These are phyloP conservation scores for Mesitornis unicolor DNA, from an alignment of 2,113 vertebrate genomes.

Conservation along the genomic window DNA sequence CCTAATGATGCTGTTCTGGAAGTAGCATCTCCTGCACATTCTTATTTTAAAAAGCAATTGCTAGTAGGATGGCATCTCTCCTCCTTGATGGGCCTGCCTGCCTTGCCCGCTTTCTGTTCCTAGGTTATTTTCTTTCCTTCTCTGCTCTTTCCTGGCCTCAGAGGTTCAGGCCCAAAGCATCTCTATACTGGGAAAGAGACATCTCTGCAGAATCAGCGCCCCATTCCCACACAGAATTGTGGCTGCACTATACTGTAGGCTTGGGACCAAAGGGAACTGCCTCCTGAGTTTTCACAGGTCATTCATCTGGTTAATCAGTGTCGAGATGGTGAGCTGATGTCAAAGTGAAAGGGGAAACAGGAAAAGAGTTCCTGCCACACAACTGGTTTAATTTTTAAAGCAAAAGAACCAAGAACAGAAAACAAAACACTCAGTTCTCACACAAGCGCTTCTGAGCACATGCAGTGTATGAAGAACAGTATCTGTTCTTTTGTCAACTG, in stretches of 20 bases:
- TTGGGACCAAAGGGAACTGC: neutral
- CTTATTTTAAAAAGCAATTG: neutral
- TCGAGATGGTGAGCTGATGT: neutral
- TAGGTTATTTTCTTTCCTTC: neutral
- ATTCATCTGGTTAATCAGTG: neutral
- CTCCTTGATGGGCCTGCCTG: accelerated
- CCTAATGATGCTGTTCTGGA: neutral
- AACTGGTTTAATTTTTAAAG: neutral
- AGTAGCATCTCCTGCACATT: neutral
- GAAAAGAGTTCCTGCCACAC: neutral
- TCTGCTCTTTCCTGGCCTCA: neutral
- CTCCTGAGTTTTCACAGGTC: neutral
- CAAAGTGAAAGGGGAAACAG: neutral
- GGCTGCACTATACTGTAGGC: neutral
- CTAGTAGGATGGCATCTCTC: neutral
- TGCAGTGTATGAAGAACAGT: neutral
- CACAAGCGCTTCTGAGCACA: neutral
- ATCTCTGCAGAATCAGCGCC: neutral
- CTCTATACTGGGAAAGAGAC: neutral
- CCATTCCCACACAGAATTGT: neutral
- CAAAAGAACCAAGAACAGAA: neutral
- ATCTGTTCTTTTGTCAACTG: neutral
- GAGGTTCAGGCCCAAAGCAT: neutral
- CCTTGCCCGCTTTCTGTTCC: neutral
- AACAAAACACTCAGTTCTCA: neutral